Evolutionary conservation across 2,888 invertebrate species (phyloP).

Genomic region (Abscondita cerata): DNA sequence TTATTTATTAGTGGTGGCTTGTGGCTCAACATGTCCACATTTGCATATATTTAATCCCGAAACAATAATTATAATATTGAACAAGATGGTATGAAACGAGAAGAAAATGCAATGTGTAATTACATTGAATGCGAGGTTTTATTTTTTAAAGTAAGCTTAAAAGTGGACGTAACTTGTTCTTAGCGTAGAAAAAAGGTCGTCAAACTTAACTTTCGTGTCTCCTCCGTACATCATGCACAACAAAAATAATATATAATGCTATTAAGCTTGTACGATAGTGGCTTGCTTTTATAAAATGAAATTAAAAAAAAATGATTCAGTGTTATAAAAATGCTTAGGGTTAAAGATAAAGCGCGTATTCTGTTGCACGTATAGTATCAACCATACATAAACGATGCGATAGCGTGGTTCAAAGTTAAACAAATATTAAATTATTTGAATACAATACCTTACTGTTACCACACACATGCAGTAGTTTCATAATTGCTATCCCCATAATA

Average conservation of each 20-base stretch:
- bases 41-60: conserved; percentile 17
- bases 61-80: conserved; percentile 18
- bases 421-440: too few relatives aligned
- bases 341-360: too few relatives aligned
- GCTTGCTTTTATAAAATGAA: too few relatives aligned
- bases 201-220: conserved; percentile 7
- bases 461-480: too few relatives aligned
- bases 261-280: too few relatives aligned
- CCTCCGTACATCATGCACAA: not conserved
- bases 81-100: conserved; percentile 10
- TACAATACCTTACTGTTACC: too few relatives aligned
- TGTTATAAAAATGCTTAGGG: too few relatives aligned
- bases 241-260: not conserved
- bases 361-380: too few relatives aligned
- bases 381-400: too few relatives aligned
- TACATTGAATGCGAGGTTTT: conserved; percentile 18
- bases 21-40: conserved; percentile 1
- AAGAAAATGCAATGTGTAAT: conserved; percentile 19
- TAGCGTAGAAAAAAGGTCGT: conserved; percentile 8
- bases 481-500: too few relatives aligned
- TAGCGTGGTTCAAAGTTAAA: too few relatives aligned
- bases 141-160: not conserved
- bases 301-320: too few relatives aligned
- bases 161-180: conserved; percentile 14
- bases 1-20: not conserved